Evolutionary conservation across 1,140 invertebrate genomes (phyloP).

Genomic region (Bathynomus jamesi): DNA sequence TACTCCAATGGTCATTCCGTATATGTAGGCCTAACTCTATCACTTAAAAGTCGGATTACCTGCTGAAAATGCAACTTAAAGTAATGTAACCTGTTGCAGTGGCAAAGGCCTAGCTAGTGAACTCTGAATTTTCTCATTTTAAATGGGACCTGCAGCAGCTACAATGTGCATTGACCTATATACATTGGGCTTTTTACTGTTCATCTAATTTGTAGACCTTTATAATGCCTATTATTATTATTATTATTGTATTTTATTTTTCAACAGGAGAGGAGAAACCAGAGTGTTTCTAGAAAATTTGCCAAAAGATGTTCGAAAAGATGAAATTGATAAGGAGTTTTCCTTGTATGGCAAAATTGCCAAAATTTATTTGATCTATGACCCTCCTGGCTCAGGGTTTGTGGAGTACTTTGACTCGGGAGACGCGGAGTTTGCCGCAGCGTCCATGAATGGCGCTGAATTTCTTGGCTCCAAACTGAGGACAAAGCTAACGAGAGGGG

Average conservation of each 20-base stretch:
- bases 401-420: slow-evolving; percentile 35
- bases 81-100: too few species aligned
- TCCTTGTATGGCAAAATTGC: slow-evolving; percentile 34
- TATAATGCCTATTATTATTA: not conserved
- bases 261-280: slow-evolving; percentile 9
- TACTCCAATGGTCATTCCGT: too few species aligned
- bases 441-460: slow-evolving; percentile 34
- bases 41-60: too few species aligned
- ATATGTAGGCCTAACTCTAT: too few species aligned
- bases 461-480: slow-evolving; percentile 31
- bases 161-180: too few species aligned
- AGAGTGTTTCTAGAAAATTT: slow-evolving; percentile 36
- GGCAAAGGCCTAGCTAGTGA: too few species aligned
- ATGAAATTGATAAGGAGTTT: slow-evolving; percentile 36
- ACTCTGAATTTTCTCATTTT: too few species aligned
- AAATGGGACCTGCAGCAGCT: too few species aligned
- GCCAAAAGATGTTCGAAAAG: slow-evolving; percentile 37
- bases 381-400: slow-evolving; percentile 36
- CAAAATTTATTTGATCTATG: slow-evolving; percentile 37
- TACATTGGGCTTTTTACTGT: too few species aligned
- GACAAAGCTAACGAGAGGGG: slow-evolving; percentile 33
- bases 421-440: slow-evolving; percentile 36
- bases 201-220: too few species aligned
- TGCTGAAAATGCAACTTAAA: too few species aligned
- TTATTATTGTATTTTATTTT: not conserved